phyloP scores from a whole-genome alignment of 2,797 vertebrate genomes.

The Tenualosa ilisha region DNA sequence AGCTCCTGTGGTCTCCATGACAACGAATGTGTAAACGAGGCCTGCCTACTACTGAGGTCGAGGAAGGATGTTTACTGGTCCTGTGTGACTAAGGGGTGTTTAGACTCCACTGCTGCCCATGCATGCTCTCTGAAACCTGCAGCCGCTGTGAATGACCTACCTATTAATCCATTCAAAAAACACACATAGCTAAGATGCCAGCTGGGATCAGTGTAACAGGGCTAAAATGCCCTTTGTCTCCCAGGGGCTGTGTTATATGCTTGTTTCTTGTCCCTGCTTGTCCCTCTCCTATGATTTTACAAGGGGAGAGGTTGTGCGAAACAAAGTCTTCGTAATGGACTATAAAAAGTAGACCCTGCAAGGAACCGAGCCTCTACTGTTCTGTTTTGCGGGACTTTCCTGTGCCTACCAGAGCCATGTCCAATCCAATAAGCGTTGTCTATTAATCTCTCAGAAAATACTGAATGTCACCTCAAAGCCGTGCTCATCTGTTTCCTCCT shows the following conservation, averaged over 20 bases:
- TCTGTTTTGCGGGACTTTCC: background rate
- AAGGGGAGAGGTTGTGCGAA: background rate
- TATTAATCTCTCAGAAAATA: conserved; percentile 7
- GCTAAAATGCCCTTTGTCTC: conserved; percentile 25
- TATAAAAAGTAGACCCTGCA: background rate
- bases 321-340: background rate
- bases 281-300: background rate
- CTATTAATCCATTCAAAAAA: conserved; percentile 44
- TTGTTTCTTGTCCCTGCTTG: background rate
- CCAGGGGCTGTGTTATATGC: conserved; percentile 19
- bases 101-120: background rate
- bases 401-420: background rate
- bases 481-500: background rate
- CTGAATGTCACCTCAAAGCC: background rate
- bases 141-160: conserved; percentile 32
- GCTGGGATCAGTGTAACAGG: conserved; percentile 30
- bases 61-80: background rate
- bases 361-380: background rate
- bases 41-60: background rate
- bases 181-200: conserved; percentile 29
- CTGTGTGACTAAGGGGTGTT: background rate
- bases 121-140: conserved; percentile 11
- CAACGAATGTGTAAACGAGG: background rate
- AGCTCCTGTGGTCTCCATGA: background rate
- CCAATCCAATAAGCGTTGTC: background rate